These are phyloP conservation scores for Cygnus olor DNA, from an alignment of 2,797 vertebrate species.

Conservation along the genomic window DNA sequence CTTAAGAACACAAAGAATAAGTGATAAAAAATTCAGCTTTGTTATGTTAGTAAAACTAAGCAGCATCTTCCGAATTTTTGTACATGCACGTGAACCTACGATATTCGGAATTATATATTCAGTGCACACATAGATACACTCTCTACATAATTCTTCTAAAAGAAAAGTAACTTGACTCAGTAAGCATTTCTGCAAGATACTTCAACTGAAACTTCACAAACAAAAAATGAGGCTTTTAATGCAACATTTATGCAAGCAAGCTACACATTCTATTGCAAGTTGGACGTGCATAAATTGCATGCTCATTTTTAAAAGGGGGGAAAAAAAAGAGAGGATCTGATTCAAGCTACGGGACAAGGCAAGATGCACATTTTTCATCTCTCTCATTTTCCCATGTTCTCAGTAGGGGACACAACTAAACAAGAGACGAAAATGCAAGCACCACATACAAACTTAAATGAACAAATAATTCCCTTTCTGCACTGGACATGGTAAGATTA, in stretches of 20 bases:
- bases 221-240: slow-evolving; percentile 36
- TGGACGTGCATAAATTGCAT: slow-evolving; percentile 39
- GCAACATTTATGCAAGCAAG: slow-evolving; percentile 67
- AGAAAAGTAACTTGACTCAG: neutral
- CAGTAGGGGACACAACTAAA: slow-evolving; percentile 12
- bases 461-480: slow-evolving; percentile 38
- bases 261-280: slow-evolving; percentile 32
- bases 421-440: slow-evolving; percentile 71
- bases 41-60: slow-evolving; percentile 5
- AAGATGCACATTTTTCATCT: slow-evolving; percentile 38
- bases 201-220: slow-evolving; percentile 34
- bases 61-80: neutral
- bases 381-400: slow-evolving; percentile 65
- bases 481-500: slow-evolving; percentile 51
- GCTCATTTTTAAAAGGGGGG: slow-evolving; percentile 28
- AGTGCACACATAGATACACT: neutral
- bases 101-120: neutral
- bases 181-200: neutral
- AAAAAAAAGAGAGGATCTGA: slow-evolving; percentile 29
- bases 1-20: slow-evolving; percentile 19
- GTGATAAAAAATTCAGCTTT: slow-evolving; percentile 2
- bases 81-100: neutral
- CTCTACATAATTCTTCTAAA: neutral
- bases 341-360: slow-evolving; percentile 5
- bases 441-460: slow-evolving; percentile 62